Evolutionary conservation across 2,113 vertebrate species (phyloP), one percentile per base, ranked within the genome.

Genomic region (Progne subis): DNA sequence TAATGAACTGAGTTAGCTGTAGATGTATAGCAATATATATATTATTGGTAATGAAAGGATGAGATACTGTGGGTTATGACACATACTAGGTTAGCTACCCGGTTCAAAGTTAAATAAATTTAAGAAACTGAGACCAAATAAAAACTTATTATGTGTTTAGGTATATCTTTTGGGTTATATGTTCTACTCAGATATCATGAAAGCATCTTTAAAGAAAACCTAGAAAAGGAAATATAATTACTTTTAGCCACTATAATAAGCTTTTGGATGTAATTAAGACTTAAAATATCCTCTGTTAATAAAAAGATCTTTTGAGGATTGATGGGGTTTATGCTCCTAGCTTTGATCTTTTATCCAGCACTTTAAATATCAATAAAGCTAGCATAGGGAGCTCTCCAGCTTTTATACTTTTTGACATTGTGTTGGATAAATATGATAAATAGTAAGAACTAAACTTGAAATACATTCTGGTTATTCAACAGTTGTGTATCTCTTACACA

Each of bases 291-390:
- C 37, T 94, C 31, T 57, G 32, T 83, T 85, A 94, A 83, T 89
- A 57, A 82, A 92, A 88, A 90, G 78, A 68, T 63, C 14, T 82
- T 95, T 88, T 94, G 59, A 71, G 29, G 23, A 82, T 93, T 84
- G 64, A 65, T 89, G 75, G 26, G 29, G 9, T 86, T 97, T 97
- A 65, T 88, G 60, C 82, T 74, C 57, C 71, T 44, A 94, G 75
- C 24, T 81, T 92, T 95, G 34, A 76, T 94, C 32, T 92, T 90
- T 94, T 96, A 94, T 81, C 16, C 47, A 69, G 83, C 59, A 87
- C 56, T 92, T 96, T 71, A 92, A 93, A 94, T 46, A 82, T 26
- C n/a, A 3, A 49, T 79, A 70, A 65, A 92, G 90, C 69, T 82
- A 94, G 31, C 83, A 37, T 55, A 74, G 55, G 11, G 49, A 82